Base-by-base conservation (phyloP, 2,888 invertebrate species). In the Thelaira solivaga region DNA sequence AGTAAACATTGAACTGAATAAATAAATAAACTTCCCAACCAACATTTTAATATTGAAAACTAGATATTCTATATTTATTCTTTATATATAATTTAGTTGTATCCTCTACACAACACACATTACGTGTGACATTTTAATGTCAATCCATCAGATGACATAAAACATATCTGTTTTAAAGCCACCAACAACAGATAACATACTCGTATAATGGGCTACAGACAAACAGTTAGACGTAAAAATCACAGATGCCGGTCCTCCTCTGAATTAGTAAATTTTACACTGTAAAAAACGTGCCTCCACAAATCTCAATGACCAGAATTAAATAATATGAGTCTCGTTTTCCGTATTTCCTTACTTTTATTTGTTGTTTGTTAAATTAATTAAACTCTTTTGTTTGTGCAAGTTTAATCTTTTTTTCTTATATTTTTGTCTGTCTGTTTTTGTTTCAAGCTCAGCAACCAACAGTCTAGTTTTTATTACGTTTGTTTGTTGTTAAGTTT, bases 141-240 rank as follows among this genome's bases (percentile, higher is more conserved):
- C 47, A 76, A 47, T 81, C 65, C 61, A 68, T 77, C 76, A 81
- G 77, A 76, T 81, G 81, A 75, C 81, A 61, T 69, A 24, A 36
- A 39, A 41, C 3, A 36, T 18, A 47, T 11, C 29, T 10, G 26
- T 20, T 7, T 36, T 34, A 16, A 26, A 26, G 49, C 5, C 57
- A 59, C 36, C 16, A n/a, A n/a, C n/a, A n/a, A n/a, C n/a, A n/a
- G n/a, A n/a, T n/a, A n/a, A n/a, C n/a, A n/a, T n/a, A n/a, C n/a
- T n/a, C n/a, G n/a, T n/a, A n/a, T n/a, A n/a, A n/a, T n/a, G n/a
- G n/a, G n/a, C n/a, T n/a, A n/a, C n/a, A n/a, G n/a, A n/a, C n/a
- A n/a, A n/a, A n/a, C n/a, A n/a, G n/a, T n/a, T n/a, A n/a, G n/a
- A n/a, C n/a, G n/a, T n/a, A n/a, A n/a, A n/a, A n/a, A n/a, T n/a